Percentiles rank a stretch among this genome's conserved stretches.
Evolutionary conservation across 1,140 invertebrate genomes (phyloP).

Genomic region (Drosophila tropicalis): DNA sequence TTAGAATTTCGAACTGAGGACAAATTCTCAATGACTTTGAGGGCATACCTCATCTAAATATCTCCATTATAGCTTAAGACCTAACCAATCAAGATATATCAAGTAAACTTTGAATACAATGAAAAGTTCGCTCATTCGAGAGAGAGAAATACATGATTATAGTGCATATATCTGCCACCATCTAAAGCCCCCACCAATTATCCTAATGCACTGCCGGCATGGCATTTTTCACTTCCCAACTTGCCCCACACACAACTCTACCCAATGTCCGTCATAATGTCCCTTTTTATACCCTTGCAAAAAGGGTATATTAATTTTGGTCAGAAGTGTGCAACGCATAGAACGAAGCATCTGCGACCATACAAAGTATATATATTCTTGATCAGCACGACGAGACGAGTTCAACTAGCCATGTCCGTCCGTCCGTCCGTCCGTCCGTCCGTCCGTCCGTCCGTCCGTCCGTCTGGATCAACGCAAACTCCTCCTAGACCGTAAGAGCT

Average conservation of each 20-base stretch:
- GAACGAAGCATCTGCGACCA: too few species aligned
- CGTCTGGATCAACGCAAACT: too few species aligned
- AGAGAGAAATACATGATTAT: background rate
- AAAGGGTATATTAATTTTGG: too few species aligned
- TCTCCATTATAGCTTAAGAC: background rate
- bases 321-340: too few species aligned
- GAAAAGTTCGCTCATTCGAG: background rate
- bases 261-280: conserved; percentile 14
- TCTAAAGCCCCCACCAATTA: conserved; percentile 54
- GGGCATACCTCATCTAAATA: background rate
- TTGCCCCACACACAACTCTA: background rate
- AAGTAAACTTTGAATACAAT: background rate
- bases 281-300: conserved; percentile 52
- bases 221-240: conserved; percentile 58
- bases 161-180: conserved; percentile 48
- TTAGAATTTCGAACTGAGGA: too few species aligned
- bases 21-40: background rate
- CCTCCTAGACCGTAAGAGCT: too few species aligned
- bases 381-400: too few species aligned
- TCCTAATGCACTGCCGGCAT: conserved; percentile 62
- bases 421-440: too few species aligned
- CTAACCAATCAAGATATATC: conserved; percentile 6
- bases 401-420: too few species aligned
- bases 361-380: too few species aligned
- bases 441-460: too few species aligned